These are phyloP conservation scores for Brachyrhaphis roseni DNA, from an alignment of 2,797 vertebrate genomes.

Conservation along the genomic window DNA sequence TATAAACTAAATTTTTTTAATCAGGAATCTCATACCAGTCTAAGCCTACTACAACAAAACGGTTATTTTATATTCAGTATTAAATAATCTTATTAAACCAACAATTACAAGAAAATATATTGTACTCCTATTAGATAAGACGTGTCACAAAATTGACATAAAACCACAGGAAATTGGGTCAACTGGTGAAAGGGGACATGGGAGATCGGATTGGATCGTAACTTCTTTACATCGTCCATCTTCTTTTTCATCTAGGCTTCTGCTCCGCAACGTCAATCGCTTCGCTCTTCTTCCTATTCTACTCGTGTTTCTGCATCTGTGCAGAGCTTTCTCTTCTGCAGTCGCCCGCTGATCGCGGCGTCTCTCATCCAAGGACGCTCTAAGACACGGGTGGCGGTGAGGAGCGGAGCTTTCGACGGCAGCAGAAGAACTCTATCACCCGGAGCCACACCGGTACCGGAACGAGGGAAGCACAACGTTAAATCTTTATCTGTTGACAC, in stretches of 20 bases:
- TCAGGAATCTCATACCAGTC: not conserved
- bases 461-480: not conserved
- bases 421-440: not conserved
- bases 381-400: not conserved
- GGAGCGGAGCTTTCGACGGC: not conserved
- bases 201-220: not conserved
- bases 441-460: not conserved
- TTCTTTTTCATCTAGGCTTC: not conserved
- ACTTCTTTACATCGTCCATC: not conserved
- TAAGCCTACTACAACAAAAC: not conserved
- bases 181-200: not conserved
- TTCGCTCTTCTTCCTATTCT: not conserved
- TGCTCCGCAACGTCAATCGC: not conserved
- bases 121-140: not conserved
- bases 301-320: not conserved
- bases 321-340: not conserved
- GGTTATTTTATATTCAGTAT: not conserved
- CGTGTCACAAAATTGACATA: not conserved
- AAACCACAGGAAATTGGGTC: not conserved
- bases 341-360: not conserved
- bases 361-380: not conserved
- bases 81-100: not conserved
- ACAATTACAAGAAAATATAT: not conserved
- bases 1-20: not conserved
- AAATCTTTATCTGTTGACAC: not conserved